These are phyloP conservation scores for Salpingus planirostris DNA, from an alignment of 2,888 invertebrate species.

Conservation along the genomic window DNA sequence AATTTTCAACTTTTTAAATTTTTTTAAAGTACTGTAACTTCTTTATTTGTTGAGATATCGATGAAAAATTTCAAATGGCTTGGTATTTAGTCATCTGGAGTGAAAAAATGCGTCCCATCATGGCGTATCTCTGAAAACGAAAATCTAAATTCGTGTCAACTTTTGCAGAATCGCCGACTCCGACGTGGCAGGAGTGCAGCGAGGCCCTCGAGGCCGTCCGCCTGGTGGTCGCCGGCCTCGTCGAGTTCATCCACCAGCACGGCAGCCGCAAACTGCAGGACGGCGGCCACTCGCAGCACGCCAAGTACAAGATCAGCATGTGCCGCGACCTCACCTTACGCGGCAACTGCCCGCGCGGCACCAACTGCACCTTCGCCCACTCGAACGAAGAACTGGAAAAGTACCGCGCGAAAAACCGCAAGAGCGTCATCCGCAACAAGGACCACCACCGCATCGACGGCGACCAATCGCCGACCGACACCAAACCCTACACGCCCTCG, in stretches of 20 bases:
- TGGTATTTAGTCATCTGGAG: too few species aligned
- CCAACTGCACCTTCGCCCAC: slow-evolving; percentile 86
- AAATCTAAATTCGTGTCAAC: too few species aligned
- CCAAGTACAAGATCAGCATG: slow-evolving; percentile 84
- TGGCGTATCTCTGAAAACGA: too few species aligned
- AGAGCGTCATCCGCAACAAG: slow-evolving; percentile 40
- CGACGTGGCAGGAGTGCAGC: slow-evolving; percentile 56
- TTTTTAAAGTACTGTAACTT: too few species aligned
- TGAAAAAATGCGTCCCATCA: too few species aligned
- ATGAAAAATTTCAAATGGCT: too few species aligned
- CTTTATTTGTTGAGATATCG: too few species aligned
- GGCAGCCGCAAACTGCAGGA: slow-evolving; percentile 58
- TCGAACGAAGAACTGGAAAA: slow-evolving; percentile 85
- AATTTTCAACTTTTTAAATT: too few species aligned
- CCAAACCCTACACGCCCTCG: slow-evolving; percentile 26
- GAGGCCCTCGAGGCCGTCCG: slow-evolving; percentile 60
- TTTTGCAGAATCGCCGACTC: slow-evolving; percentile 49
- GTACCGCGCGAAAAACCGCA: slow-evolving; percentile 61
- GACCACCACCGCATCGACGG: slow-evolving; percentile 33
- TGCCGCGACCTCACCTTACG: slow-evolving; percentile 75
- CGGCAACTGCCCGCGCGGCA: slow-evolving; percentile 77
- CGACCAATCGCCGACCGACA: slow-evolving; percentile 34
- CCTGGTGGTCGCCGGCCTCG: slow-evolving; percentile 65
- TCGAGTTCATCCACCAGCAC: slow-evolving; percentile 68
- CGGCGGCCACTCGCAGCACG: slow-evolving; percentile 50